A percentile compares a stretch with the other conserved stretches of the same genome.
Conservation (phyloP, 2,888 invertebrate genomes). For the Geophilus truncorum region DNA sequence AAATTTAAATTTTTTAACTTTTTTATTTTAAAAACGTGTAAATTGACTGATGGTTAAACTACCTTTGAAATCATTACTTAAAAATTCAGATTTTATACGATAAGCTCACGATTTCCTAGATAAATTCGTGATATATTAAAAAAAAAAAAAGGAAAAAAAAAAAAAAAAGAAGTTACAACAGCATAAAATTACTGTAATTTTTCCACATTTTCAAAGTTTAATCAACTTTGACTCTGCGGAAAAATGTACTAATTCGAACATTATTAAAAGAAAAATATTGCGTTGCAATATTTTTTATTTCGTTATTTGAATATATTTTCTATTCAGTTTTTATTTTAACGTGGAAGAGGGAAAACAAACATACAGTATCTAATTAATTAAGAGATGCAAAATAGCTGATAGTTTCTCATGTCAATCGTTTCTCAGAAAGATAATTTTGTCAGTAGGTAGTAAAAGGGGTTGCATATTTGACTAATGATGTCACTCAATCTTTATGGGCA, state of each 20-base stretch:
- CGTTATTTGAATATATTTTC: too few relatives aligned
- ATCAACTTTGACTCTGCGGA: conserved; percentile 1
- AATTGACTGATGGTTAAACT: neutral
- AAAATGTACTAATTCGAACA: neutral
- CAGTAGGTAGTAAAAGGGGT: conserved; percentile 18
- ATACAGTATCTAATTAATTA: neutral
- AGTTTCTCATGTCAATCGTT: neutral
- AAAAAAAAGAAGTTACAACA: neutral
- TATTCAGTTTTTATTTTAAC: neutral
- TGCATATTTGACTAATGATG: conserved; percentile 21
- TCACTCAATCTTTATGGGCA: conserved; percentile 27
- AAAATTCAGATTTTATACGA: neutral
- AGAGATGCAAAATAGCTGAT: neutral
- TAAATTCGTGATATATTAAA: conserved; percentile 14
- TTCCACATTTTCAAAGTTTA: neutral
- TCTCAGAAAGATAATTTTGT: conserved; percentile 4
- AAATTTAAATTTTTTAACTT: too few relatives aligned
- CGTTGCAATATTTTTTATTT: neutral
- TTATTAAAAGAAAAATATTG: neutral
- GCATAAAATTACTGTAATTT: conserved; percentile 11
- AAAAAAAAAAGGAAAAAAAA: neutral
- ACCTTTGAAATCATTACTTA: neutral
- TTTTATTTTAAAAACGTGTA: neutral
- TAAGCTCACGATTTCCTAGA: conserved; percentile 5
- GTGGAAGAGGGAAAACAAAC: too few relatives aligned